Percentiles rank a stretch among this genome's conserved stretches.
Conservation (phyloP, 2,888 invertebrate species). For the Chloroclystis v-ata region DNA sequence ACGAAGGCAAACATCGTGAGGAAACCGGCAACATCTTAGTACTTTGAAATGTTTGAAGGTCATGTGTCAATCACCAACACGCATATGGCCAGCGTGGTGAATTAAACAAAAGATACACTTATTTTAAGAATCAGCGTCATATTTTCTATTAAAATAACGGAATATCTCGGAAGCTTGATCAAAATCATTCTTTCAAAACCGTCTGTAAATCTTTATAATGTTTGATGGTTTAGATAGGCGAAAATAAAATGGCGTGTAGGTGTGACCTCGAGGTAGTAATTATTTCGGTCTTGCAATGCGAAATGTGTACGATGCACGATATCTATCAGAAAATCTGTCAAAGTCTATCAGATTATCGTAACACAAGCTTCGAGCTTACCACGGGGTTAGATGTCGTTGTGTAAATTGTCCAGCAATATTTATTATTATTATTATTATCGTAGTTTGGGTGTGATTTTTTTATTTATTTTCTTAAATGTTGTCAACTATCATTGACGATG, state of each 20-base stretch:
- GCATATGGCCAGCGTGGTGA: no score
- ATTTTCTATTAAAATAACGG: neutral
- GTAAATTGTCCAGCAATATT: no score
- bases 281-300: constrained; percentile 55
- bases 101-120: neutral
- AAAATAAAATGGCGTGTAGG: constrained; percentile 46
- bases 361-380: no score
- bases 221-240: constrained; percentile 24
- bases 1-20: no score
- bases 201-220: neutral
- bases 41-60: no score
- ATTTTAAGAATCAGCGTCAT: no score
- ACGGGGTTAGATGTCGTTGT: no score
- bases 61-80: neutral
- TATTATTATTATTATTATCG: no score
- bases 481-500: no score
- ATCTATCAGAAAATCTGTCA: constrained; percentile 26
- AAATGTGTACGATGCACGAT: constrained; percentile 32
- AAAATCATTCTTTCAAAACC: neutral
- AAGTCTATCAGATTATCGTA: neutral
- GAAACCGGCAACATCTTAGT: no score
- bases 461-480: no score
- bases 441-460: no score
- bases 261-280: constrained; percentile 63
- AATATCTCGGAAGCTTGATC: neutral